Base-by-base conservation (phyloP, 2,888 invertebrate genomes). In the Penaeus monodon region DNA sequence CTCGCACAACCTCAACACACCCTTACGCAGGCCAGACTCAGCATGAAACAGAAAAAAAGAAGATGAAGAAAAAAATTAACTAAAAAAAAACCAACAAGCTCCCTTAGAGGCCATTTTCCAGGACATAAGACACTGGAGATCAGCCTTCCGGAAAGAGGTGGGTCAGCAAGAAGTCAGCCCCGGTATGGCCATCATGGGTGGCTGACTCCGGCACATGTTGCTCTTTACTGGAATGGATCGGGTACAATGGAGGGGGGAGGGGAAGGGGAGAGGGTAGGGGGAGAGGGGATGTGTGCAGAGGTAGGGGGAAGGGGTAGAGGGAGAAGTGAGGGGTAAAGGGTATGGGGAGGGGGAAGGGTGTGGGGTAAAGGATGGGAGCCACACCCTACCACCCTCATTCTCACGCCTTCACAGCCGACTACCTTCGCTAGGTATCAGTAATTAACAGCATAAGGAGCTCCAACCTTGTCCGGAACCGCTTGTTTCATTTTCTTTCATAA, bases 171-270 rank as follows among this genome's bases (percentile, higher is more conserved):
- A 65, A 24, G 65, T n/a, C 66, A 27, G 57, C 57, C 57, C 57
- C 57, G 57, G 57, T 57, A 57, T 57, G 57, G 17, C 57, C 57
- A 57, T 57, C 57, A 57, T 57, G 57, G 57, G 29, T 14, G 78
- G 78, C 29, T 49, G 76, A 78, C 27, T 63, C 20, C 24, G 33
- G 29, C 78, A 78, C 78, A 64, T 78, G 78, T 78, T 78, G 78
- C 78, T 63, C 22, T 63, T 68, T 33, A 63, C 64, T 64, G 24
- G 20, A 63, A 63, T 33, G 33, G 63, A 38, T n/a, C 24, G 27
- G 77, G 17, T 29, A 29, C 44, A 78, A 64, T 57, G 57, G 10
- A 17, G n/a, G 38, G n/a, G 76, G 44, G 24, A 44, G 12, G 44
- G 6, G 24, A 17, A 17, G 27, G 63, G 78, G 27, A 22, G 49